A percentile compares a stretch with the other conserved stretches of the same genome.
Conservation (phyloP, 2,797 vertebrate species). For the Bovichtus diacanthus region DNA sequence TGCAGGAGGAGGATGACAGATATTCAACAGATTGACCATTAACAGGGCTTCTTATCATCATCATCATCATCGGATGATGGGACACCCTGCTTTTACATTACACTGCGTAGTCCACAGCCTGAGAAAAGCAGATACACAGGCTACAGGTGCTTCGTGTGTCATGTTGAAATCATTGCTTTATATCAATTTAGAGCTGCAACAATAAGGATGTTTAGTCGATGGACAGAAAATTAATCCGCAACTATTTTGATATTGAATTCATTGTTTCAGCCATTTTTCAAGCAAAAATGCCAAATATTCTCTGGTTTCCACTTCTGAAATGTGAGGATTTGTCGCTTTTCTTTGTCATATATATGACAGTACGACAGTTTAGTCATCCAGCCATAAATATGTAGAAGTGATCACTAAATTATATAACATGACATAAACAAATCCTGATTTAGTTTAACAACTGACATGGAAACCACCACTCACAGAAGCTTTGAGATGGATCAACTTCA, state of each 20-base stretch:
- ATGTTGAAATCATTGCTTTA: neutral
- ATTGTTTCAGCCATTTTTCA: neutral
- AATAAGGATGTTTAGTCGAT: neutral
- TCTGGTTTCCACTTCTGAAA: neutral
- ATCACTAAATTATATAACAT: too few species aligned
- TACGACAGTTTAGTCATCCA: too few species aligned
- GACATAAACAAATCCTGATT: neutral
- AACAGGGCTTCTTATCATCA: neutral
- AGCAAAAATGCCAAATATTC: neutral
- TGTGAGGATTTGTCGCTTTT: neutral
- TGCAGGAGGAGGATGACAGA: constrained; percentile 65
- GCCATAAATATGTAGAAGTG: too few species aligned
- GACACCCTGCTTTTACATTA: neutral
- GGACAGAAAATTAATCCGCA: neutral
- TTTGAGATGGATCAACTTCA: neutral
- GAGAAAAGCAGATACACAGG: neutral
- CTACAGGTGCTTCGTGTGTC: neutral
- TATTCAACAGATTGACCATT: neutral
- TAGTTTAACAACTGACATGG: neutral
- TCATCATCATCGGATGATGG: neutral
- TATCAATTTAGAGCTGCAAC: neutral
- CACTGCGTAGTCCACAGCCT: neutral
- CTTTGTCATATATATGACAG: neutral
- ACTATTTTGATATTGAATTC: neutral
- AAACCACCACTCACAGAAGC: neutral